Evolutionary conservation across 2,113 vertebrate species (phyloP).

Genomic region (Protobothrops mucrosquamatus): DNA sequence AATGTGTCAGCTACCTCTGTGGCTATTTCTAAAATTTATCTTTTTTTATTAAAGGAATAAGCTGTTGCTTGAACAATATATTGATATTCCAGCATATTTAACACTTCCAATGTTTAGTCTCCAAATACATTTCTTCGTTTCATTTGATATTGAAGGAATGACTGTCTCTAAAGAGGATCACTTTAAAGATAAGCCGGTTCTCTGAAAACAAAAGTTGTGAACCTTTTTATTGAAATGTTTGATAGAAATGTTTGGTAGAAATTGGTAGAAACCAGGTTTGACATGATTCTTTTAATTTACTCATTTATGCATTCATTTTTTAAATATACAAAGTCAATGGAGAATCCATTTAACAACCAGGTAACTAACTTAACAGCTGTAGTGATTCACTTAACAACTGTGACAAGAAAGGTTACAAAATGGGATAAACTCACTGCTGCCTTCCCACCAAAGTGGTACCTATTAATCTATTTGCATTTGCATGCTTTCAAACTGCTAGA

Average conservation of each 20-base stretch:
- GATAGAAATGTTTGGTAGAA: not conserved
- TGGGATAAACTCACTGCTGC: too few relatives aligned
- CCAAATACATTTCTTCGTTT: not conserved
- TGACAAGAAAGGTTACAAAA: too few relatives aligned
- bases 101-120: not conserved
- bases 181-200: not conserved
- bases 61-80: not conserved
- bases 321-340: not conserved
- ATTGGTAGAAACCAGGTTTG: not conserved
- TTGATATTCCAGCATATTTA: not conserved
- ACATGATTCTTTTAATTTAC: not conserved
- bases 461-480: too few relatives aligned
- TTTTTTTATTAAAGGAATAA: conserved; percentile 27
- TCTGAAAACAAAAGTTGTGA: not conserved
- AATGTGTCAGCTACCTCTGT: conserved; percentile 13
- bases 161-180: not conserved
- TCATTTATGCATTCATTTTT: not conserved
- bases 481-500: too few relatives aligned
- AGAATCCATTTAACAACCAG: too few relatives aligned
- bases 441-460: too few relatives aligned
- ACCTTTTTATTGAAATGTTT: not conserved
- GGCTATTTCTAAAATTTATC: conserved; percentile 28
- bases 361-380: too few relatives aligned
- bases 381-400: too few relatives aligned
- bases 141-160: conserved; percentile 23